phyloP scores from a whole-genome alignment of 1,140 invertebrate genomes.

The Cephus cinctus region DNA sequence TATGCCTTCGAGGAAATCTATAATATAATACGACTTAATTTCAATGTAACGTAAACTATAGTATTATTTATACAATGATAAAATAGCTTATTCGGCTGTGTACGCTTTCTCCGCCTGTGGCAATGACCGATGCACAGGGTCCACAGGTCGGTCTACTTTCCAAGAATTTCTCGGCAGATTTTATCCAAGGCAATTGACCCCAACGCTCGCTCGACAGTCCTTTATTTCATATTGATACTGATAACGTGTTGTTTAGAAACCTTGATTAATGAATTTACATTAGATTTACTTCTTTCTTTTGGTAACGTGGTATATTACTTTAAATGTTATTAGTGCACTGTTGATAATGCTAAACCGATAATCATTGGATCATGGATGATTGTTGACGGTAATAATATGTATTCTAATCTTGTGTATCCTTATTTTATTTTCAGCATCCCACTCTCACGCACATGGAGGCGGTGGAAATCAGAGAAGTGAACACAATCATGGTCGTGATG shows the following conservation, averaged over 20 bases:
- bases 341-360: not conserved
- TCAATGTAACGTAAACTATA: not conserved
- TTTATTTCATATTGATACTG: not conserved
- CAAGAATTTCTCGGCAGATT: constrained; percentile 36
- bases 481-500: constrained; percentile 19
- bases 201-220: constrained; percentile 4
- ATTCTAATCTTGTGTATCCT: constrained; percentile 8
- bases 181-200: constrained; percentile 10
- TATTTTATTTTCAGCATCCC: constrained; percentile 42
- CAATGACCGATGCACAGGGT: constrained; percentile 35
- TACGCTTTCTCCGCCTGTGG: constrained; percentile 39
- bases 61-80: not conserved
- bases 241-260: constrained; percentile 9
- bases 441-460: constrained; percentile 26
- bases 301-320: not conserved
- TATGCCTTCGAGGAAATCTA: not conserved
- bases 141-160: constrained; percentile 46
- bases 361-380: too few relatives aligned
- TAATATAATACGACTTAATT: not conserved
- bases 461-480: not conserved
- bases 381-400: not conserved
- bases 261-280: not conserved
- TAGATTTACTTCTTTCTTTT: not conserved
- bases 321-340: not conserved
- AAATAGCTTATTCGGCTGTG: not conserved